phyloP scores from a whole-genome alignment of 2,888 invertebrate species.

The Iselma pallidipennis region DNA sequence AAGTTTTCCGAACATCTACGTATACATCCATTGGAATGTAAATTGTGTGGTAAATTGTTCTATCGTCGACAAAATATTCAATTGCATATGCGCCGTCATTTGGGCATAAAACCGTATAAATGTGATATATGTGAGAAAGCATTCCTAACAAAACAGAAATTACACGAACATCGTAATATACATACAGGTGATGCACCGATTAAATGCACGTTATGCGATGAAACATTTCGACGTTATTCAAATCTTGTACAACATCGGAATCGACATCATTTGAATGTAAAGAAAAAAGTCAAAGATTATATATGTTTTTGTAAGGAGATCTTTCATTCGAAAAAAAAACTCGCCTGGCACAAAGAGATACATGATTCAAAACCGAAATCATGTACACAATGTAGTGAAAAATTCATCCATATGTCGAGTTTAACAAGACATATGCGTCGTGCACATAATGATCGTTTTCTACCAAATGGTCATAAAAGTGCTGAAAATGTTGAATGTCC shows the following conservation, averaged over 20 bases:
- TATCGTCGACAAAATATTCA: constrained; percentile 73
- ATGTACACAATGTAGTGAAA: constrained; percentile 83
- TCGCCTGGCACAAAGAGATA: constrained; percentile 82
- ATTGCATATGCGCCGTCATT: constrained; percentile 78
- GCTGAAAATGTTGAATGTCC: constrained; percentile 77
- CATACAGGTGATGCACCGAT: constrained; percentile 82
- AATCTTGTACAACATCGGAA: constrained; percentile 85
- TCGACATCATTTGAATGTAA: constrained; percentile 74
- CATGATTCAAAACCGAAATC: constrained; percentile 82
- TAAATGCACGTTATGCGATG: constrained; percentile 79
- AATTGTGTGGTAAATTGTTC: constrained; percentile 79
- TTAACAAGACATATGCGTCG: constrained; percentile 82
- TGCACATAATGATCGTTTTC: constrained; percentile 76
- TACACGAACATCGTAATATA: constrained; percentile 79
- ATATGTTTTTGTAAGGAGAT: constrained; percentile 71
- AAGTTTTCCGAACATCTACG: constrained; percentile 75
- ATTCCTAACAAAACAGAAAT: constrained; percentile 80
- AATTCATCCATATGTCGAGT: constrained; percentile 83
- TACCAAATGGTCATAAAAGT: constrained; percentile 64
- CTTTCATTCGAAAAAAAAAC: constrained; percentile 80
- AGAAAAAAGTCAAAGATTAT: constrained; percentile 65
- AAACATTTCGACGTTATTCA: constrained; percentile 80
- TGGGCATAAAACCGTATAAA: constrained; percentile 68
- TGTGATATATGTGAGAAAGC: constrained; percentile 82
- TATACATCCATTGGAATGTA: constrained; percentile 80